phyloP scores from a whole-genome alignment of 1,140 invertebrate genomes.

The Apis mellifera region DNA sequence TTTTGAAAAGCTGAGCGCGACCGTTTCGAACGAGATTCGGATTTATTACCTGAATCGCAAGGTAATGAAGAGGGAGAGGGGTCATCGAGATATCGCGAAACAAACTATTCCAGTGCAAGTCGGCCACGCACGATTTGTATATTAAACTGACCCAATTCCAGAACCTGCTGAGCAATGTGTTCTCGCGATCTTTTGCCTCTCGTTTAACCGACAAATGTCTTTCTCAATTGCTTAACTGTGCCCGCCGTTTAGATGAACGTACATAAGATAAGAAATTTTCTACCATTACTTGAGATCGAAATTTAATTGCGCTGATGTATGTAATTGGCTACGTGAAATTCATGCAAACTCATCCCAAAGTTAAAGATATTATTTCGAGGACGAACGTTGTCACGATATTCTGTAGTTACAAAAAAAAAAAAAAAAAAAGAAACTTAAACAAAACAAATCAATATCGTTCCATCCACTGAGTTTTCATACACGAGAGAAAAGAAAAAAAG shows the following conservation, averaged over 20 bases:
- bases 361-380: too few relatives aligned
- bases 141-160: conserved; percentile 23
- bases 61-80: background rate
- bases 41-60: background rate
- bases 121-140: background rate
- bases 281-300: background rate
- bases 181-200: background rate
- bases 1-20: background rate
- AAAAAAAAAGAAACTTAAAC: too few relatives aligned
- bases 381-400: too few relatives aligned
- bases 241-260: background rate
- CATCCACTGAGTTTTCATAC: too few relatives aligned
- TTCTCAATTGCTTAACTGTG: background rate
- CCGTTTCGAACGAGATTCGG: too few relatives aligned
- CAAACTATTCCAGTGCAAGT: background rate
- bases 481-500: too few relatives aligned
- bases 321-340: background rate
- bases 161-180: conserved; percentile 11
- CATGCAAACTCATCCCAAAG: background rate
- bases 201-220: conserved; percentile 23
- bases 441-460: too few relatives aligned
- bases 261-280: background rate
- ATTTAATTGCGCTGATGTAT: background rate
- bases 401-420: too few relatives aligned
- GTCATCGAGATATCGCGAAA: conserved; percentile 12